Percentiles rank a stretch among this genome's conserved stretches.
These are phyloP conservation scores for Anas platyrhynchos DNA, from an alignment of 2,113 vertebrate species.

Conservation along the genomic window DNA sequence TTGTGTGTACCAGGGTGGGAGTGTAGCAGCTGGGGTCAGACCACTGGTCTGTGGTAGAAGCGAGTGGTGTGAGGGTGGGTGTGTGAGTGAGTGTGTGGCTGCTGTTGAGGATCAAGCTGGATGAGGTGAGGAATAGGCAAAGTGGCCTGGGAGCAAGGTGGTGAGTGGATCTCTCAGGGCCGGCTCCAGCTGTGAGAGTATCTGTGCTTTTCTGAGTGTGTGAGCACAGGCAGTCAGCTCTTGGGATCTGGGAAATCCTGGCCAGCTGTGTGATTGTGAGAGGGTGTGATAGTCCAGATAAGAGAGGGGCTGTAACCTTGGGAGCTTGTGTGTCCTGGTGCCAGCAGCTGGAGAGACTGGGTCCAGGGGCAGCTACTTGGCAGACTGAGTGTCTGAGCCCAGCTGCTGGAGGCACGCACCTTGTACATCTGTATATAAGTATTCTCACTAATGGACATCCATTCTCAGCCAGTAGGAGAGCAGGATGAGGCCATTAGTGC, in stretches of 20 bases:
- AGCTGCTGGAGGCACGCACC: neutral
- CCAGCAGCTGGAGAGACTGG: too few species aligned
- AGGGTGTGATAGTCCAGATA: too few species aligned
- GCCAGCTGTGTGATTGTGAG: neutral
- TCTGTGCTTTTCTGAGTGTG: neutral
- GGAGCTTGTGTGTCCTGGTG: too few species aligned
- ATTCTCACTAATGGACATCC: neutral
- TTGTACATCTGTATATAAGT: neutral
- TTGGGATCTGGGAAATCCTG: neutral
- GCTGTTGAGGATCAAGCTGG: neutral
- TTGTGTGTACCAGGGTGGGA: too few species aligned
- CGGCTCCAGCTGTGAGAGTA: neutral
- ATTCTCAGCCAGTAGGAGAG: neutral
- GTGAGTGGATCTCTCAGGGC: neutral
- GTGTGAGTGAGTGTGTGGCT: neutral
- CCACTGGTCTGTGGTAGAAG: neutral
- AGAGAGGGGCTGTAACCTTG: too few species aligned
- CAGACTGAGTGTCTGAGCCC: too few species aligned
- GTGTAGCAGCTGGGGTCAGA: too few species aligned
- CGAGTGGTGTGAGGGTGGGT: accelerated
- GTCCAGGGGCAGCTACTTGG: too few species aligned
- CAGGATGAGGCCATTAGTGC: neutral
- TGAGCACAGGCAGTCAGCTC: neutral
- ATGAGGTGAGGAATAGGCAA: neutral
- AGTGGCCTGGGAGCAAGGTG: neutral